Evolutionary conservation across 1,140 invertebrate species (phyloP).

Genomic region (Philopotamus ludificatus): DNA sequence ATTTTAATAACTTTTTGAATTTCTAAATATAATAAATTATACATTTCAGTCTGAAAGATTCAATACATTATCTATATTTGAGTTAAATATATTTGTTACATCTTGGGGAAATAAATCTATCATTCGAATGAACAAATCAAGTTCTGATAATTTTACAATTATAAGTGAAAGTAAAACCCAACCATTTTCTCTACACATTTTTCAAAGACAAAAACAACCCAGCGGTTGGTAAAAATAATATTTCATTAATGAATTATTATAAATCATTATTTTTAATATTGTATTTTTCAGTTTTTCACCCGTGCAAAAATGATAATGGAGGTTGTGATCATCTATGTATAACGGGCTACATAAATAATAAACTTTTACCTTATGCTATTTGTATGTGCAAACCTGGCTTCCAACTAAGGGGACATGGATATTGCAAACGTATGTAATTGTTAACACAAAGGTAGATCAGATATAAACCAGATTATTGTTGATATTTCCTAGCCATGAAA

Average conservation of each 20-base stretch:
- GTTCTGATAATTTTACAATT: slow-evolving; percentile 49
- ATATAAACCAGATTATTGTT: no score
- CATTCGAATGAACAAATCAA: slow-evolving; percentile 59
- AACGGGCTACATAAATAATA: slow-evolving; percentile 57
- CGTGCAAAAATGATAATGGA: slow-evolving; percentile 68
- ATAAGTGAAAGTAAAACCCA: slow-evolving; percentile 55
- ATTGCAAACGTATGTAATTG: slow-evolving; percentile 61
- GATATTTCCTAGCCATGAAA: no score
- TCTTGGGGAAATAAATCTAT: slow-evolving; percentile 66
- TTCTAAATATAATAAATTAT: slow-evolving; percentile 10
- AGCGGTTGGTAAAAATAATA: slow-evolving; percentile 49
- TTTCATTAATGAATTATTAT: not conserved
- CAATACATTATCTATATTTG: slow-evolving; percentile 70
- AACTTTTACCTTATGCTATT: slow-evolving; percentile 53
- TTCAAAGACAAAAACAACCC: slow-evolving; percentile 73
- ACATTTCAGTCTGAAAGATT: slow-evolving; percentile 63
- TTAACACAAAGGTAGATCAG: slow-evolving; percentile 34
- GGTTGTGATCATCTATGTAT: slow-evolving; percentile 76
- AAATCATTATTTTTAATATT: slow-evolving; percentile 26
- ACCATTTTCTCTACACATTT: slow-evolving; percentile 67
- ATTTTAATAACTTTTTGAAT: slow-evolving; percentile 5
- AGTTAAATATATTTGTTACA: slow-evolving; percentile 66
- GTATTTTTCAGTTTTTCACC: slow-evolving; percentile 61
- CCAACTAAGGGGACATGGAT: slow-evolving; percentile 56
- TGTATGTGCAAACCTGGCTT: slow-evolving; percentile 73